phyloP scores from a whole-genome alignment of 1,140 invertebrate species.

The Tigriopus japonicus region DNA sequence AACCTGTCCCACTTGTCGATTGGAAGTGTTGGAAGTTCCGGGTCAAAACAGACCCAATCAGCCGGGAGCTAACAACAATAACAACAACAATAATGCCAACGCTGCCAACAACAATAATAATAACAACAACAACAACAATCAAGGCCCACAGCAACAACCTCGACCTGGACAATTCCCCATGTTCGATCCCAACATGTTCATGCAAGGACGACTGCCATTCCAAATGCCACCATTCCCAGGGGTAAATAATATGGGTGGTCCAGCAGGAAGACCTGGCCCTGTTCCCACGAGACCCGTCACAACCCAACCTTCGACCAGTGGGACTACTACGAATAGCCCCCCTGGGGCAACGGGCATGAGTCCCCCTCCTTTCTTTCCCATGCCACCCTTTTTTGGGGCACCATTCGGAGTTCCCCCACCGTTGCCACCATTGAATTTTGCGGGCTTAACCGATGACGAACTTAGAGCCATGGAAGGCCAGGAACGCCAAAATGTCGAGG shows the following conservation, averaged over 20 bases:
- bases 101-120: slow-evolving; percentile 1
- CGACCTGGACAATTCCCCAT: background rate
- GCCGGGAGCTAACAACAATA: background rate
- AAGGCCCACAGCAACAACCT: background rate
- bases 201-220: slow-evolving; percentile 2
- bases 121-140: background rate
- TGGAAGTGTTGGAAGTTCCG: background rate
- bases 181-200: background rate
- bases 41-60: background rate
- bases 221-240: background rate
- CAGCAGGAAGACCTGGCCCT: background rate
- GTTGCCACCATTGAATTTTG: slow-evolving; percentile 1
- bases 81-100: slow-evolving; percentile 2
- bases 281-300: slow-evolving; percentile 11
- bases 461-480: slow-evolving; percentile 67
- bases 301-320: slow-evolving; percentile 12
- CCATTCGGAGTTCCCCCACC: background rate
- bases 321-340: slow-evolving; percentile 9
- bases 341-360: background rate
- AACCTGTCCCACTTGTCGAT: slow-evolving; percentile 92
- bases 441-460: slow-evolving; percentile 56
- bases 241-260: background rate
- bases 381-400: slow-evolving; percentile 13
- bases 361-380: background rate
- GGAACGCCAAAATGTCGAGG: slow-evolving; percentile 65